These are phyloP conservation scores for Caenorhabditis remanei DNA, from an alignment of 1,140 invertebrate species.

Conservation along the genomic window DNA sequence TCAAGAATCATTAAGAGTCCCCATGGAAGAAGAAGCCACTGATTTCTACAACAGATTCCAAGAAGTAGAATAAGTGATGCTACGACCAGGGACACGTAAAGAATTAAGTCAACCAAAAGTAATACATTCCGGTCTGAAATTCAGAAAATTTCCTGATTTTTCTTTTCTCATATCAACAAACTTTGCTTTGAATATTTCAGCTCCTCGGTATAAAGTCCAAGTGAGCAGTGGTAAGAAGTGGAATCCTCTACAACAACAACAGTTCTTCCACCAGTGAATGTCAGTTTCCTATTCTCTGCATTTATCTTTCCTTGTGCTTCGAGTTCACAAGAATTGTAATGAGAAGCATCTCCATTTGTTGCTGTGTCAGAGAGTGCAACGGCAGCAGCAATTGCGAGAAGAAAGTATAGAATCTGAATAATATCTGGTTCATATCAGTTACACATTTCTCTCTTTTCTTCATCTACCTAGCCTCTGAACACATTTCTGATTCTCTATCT, in stretches of 20 bases:
- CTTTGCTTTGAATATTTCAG: slow-evolving; percentile 71
- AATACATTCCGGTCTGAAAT: slow-evolving; percentile 67
- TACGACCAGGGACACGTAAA: slow-evolving; percentile 73
- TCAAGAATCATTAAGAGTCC: slow-evolving; percentile 74
- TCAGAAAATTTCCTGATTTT: neutral
- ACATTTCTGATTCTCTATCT: neutral
- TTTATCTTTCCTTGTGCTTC: slow-evolving; percentile 74
- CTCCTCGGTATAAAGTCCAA: slow-evolving; percentile 77
- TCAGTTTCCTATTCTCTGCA: slow-evolving; percentile 75
- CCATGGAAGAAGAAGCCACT: slow-evolving; percentile 77
- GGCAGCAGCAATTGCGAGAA: slow-evolving; percentile 73
- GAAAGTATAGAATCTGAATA: slow-evolving; percentile 73
- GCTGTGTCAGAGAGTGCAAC: slow-evolving; percentile 72
- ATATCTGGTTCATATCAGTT: neutral
- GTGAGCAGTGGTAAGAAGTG: slow-evolving; percentile 77
- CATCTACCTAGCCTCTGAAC: neutral
- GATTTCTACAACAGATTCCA: slow-evolving; percentile 68
- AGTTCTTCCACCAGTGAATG: slow-evolving; percentile 71
- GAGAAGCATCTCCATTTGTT: slow-evolving; percentile 72
- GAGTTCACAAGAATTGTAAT: slow-evolving; percentile 72
- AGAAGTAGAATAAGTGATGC: slow-evolving; percentile 73
- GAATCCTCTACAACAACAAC: slow-evolving; percentile 75
- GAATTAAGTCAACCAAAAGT: slow-evolving; percentile 70
- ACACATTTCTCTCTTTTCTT: neutral
- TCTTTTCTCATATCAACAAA: slow-evolving; percentile 56